Conservation (phyloP, 2,888 invertebrate species). For the Strigamia transsilvanica region DNA sequence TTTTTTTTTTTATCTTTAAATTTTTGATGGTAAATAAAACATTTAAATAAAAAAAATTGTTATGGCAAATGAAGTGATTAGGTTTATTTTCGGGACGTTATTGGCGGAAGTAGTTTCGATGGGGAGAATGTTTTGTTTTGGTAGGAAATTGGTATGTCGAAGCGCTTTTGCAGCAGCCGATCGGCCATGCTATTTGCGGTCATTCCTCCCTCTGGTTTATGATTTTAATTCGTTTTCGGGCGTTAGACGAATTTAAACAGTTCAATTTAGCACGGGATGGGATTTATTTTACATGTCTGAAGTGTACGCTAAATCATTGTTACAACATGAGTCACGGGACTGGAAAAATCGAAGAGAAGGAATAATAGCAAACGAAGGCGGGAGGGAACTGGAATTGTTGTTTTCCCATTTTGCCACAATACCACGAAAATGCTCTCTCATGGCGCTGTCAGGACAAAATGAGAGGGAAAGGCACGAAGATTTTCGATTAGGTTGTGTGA, state of each 20-base stretch:
- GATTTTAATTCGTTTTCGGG: not conserved
- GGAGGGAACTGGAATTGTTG: conserved; percentile 50
- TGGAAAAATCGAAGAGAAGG: not conserved
- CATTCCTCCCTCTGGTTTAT: not conserved
- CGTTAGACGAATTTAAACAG: not conserved
- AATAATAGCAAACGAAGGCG: not conserved
- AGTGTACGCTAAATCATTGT: not conserved
- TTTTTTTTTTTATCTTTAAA: not conserved
- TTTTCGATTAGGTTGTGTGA: conserved; percentile 52
- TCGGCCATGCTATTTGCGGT: not conserved
- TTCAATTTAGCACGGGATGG: not conserved
- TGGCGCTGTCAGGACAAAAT: conserved; percentile 52
- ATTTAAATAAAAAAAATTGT: not conserved
- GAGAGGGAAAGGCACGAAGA: conserved; percentile 52
- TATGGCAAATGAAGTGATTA: not conserved
- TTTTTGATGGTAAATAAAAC: conserved; percentile 14
- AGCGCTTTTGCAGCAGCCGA: conserved; percentile 37
- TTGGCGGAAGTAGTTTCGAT: no score
- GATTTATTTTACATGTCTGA: not conserved
- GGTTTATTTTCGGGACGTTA: no score
- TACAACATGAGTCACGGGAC: not conserved
- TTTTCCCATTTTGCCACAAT: conserved; percentile 52
- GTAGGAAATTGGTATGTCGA: not conserved
- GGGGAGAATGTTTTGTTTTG: not conserved
- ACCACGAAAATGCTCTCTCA: conserved; percentile 53